Conservation (phyloP, 2,888 invertebrate genomes). For the Caenorhabditis sp. region DNA sequence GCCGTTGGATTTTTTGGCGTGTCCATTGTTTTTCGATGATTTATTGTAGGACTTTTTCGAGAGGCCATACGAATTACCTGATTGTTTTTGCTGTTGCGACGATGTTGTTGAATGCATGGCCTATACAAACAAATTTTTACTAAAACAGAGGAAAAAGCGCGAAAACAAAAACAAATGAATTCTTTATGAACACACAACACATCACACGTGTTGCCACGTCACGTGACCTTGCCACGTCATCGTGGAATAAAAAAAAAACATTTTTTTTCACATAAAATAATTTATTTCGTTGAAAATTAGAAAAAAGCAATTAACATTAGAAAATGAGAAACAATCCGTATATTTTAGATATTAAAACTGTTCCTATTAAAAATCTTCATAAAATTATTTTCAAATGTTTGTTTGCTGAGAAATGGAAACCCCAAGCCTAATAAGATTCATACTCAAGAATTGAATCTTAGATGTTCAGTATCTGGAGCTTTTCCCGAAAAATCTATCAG, state of each 20-base stretch:
- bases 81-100: conserved; percentile 2
- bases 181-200: too few relatives aligned
- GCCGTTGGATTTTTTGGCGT: not conserved
- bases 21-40: not conserved
- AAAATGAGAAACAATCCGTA: not conserved
- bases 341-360: not conserved
- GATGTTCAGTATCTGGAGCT: not conserved
- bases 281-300: too few relatives aligned
- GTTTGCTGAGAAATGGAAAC: not conserved
- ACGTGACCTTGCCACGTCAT: too few relatives aligned
- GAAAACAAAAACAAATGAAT: not conserved
- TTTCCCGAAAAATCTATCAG: not conserved
- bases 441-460: conserved; percentile 6
- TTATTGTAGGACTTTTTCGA: not conserved
- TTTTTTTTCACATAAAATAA: too few relatives aligned
- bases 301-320: too few relatives aligned
- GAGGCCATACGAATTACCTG: not conserved
- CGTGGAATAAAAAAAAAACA: too few relatives aligned
- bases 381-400: not conserved
- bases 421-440: not conserved
- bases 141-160: not conserved
- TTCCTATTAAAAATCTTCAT: conserved; percentile 7
- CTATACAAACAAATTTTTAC: not conserved
- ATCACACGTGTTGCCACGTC: not conserved
- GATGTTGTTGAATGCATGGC: not conserved